These are phyloP conservation scores for Drosophila carrolli DNA, from an alignment of 1,140 invertebrate genomes.

Conservation along the genomic window DNA sequence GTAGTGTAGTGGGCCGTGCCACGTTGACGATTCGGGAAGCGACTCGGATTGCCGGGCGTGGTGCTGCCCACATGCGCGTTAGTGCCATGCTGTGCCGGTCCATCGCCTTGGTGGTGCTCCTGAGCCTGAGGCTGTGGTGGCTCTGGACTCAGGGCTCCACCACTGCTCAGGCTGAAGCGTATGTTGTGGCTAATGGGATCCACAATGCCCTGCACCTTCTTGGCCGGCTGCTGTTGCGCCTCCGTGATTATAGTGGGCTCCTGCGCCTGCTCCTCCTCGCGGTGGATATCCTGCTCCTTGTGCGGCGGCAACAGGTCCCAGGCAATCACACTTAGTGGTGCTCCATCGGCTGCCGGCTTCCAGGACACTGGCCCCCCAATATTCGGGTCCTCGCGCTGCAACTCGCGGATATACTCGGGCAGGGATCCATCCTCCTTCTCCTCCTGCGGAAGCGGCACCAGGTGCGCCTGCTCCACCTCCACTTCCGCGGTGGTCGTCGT, in stretches of 20 bases:
- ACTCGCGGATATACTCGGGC: constrained; percentile 68
- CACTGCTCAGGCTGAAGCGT: constrained; percentile 59
- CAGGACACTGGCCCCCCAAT: constrained; percentile 74
- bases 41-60: constrained; percentile 36
- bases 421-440: constrained; percentile 29
- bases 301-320: constrained; percentile 78
- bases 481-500: constrained; percentile 49
- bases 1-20: constrained; percentile 68
- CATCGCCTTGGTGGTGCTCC: constrained; percentile 35
- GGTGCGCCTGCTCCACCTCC: constrained; percentile 73
- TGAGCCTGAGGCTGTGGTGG: constrained; percentile 7
- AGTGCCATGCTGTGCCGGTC: constrained; percentile 58
- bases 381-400: constrained; percentile 68
- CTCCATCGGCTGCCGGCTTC: constrained; percentile 55
- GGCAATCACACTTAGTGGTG: constrained; percentile 71
- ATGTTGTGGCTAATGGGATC: constrained; percentile 67
- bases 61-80: constrained; percentile 71
- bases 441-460: constrained; percentile 44
- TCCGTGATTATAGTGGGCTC: constrained; percentile 69
- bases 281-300: constrained; percentile 1
- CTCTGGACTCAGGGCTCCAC: constrained; percentile 36
- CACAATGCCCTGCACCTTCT: constrained; percentile 50
- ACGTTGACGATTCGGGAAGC: constrained; percentile 60
- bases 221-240: constrained; percentile 46
- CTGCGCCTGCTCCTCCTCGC: not conserved